These are phyloP conservation scores for Tubulanus polymorphus DNA, from an alignment of 2,888 invertebrate species.

Conservation along the genomic window DNA sequence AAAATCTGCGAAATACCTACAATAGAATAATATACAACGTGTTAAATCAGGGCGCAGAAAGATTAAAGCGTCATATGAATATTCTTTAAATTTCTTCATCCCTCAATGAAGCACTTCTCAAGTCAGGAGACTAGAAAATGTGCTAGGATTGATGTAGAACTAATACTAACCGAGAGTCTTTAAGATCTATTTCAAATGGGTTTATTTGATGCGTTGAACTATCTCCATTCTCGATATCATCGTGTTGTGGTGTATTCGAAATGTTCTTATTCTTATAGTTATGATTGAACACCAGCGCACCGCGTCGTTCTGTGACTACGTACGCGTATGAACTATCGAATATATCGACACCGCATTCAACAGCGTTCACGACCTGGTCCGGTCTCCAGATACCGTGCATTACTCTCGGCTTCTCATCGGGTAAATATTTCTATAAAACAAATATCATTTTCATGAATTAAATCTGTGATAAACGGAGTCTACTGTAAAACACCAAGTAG, in stretches of 20 bases:
- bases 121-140: too few relatives aligned
- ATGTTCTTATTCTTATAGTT: conserved; percentile 8
- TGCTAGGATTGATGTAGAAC: too few relatives aligned
- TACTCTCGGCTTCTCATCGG: conserved; percentile 66
- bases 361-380: conserved; percentile 65
- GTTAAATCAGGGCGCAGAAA: too few relatives aligned
- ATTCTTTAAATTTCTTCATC: too few relatives aligned
- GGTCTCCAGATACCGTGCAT: conserved; percentile 80
- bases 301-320: conserved; percentile 37
- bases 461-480: too few relatives aligned
- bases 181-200: conserved; percentile 33
- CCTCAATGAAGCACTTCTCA: too few relatives aligned
- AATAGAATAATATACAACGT: too few relatives aligned
- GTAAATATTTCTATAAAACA: conserved; percentile 60
- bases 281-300: conserved; percentile 33
- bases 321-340: conserved; percentile 76
- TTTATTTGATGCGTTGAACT: conserved; percentile 5
- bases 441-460: too few relatives aligned
- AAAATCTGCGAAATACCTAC: too few relatives aligned
- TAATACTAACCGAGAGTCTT: too few relatives aligned
- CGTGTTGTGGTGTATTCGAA: conserved; percentile 9
- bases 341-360: conserved; percentile 76
- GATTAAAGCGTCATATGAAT: too few relatives aligned
- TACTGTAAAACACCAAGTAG: too few relatives aligned
- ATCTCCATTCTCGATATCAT: conserved; percentile 1